A percentile compares a stretch with the other conserved stretches of the same genome.
Evolutionary conservation across 2,888 invertebrate genomes (phyloP).

Genomic region (Kryphioiulus occultus): DNA sequence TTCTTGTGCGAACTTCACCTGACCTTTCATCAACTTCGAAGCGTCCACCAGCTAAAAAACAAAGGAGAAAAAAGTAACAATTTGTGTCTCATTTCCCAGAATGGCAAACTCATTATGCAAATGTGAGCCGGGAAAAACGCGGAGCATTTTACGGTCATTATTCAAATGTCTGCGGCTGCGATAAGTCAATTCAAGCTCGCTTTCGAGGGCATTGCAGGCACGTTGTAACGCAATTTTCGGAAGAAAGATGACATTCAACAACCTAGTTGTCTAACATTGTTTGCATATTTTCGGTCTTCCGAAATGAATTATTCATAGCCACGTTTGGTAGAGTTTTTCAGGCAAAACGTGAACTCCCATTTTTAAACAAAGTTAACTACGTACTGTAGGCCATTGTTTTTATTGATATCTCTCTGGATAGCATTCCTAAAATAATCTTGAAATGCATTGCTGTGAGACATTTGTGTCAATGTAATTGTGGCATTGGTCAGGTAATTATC

Average conservation of each 20-base stretch:
- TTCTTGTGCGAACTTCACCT: constrained; percentile 89
- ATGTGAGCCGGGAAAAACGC: not conserved
- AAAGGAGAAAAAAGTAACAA: constrained; percentile 1
- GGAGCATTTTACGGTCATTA: not conserved
- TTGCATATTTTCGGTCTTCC: not conserved
- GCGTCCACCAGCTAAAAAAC: constrained; percentile 68
- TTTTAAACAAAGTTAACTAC: no score
- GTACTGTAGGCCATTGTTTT: no score
- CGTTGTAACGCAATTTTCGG: not conserved
- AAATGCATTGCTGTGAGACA: no score
- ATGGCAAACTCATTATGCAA: not conserved
- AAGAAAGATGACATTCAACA: not conserved
- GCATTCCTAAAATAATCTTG: no score
- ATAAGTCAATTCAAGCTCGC: not conserved
- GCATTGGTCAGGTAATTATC: no score
- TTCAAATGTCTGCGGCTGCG: not conserved
- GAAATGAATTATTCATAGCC: not conserved
- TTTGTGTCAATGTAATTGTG: no score
- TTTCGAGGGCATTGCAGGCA: not conserved
- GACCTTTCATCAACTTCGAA: constrained; percentile 91
- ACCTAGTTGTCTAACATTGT: not conserved
- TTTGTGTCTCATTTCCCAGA: not conserved
- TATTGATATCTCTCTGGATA: no score
- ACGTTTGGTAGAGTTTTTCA: not conserved
- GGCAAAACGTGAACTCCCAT: not conserved